phyloP scores from a whole-genome alignment of 1,140 invertebrate species.

The Achroia grisella region DNA sequence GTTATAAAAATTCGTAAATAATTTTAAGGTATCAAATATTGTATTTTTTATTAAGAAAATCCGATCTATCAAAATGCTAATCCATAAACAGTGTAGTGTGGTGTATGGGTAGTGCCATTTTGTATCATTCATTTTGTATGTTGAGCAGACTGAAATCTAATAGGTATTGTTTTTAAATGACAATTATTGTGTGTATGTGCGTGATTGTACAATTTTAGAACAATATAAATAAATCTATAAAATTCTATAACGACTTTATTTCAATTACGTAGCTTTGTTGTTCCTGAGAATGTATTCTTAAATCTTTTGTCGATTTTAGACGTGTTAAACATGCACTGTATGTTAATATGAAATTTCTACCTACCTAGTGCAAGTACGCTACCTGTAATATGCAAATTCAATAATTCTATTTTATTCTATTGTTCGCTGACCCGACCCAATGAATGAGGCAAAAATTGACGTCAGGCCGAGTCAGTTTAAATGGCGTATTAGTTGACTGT shows the following conservation, averaged over 20 bases:
- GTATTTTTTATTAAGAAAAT: not conserved
- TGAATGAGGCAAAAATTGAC: too few relatives aligned
- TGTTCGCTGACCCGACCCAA: too few relatives aligned
- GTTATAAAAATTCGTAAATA: not conserved
- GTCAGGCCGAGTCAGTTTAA: too few relatives aligned
- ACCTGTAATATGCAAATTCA: too few relatives aligned
- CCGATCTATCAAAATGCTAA: conserved; percentile 9
- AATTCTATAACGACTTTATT: conserved; percentile 3
- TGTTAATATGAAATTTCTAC: too few relatives aligned
- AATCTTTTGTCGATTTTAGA: too few relatives aligned
- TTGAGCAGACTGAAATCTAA: conserved; percentile 34
- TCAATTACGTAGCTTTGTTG: not conserved
- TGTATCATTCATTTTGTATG: conserved; percentile 32
- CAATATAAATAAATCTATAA: conserved; percentile 59
- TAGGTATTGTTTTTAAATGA: conserved; percentile 30
- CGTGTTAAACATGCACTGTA: too few relatives aligned
- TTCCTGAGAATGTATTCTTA: too few relatives aligned
- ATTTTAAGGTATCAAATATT: not conserved
- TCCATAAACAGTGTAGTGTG: conserved; percentile 18
- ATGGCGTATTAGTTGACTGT: too few relatives aligned
- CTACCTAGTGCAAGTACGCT: too few relatives aligned
- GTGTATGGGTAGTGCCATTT: conserved; percentile 31
- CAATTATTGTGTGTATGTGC: conserved; percentile 58
- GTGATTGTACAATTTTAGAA: conserved; percentile 67
- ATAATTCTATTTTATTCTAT: too few relatives aligned